phyloP scores from a whole-genome alignment of 2,113 vertebrate genomes.

The Psilopsiagon aymara region DNA sequence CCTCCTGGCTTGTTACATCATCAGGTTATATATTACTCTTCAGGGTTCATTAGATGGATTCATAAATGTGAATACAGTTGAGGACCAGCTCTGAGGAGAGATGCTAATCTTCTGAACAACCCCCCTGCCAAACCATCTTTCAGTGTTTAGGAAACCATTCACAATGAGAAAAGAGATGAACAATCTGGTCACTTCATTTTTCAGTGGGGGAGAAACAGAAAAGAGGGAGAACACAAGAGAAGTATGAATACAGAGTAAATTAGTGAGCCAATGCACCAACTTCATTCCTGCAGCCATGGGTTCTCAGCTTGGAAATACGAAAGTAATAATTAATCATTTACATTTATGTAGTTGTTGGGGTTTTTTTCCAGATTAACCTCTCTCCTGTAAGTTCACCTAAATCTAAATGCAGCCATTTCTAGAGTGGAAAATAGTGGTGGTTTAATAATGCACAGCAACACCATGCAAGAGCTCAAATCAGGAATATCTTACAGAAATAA shows the following conservation, averaged over 20 bases:
- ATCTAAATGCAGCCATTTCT: slow-evolving; percentile 20
- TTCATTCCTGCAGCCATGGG: not conserved
- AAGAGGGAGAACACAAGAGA: not conserved
- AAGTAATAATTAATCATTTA: not conserved
- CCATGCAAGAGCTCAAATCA: not conserved
- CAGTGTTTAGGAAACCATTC: not conserved
- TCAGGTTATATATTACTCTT: not conserved
- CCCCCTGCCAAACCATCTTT: not conserved
- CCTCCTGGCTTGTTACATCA: not conserved
- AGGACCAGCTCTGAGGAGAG: not conserved
- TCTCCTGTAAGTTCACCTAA: not conserved
- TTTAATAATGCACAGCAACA: slow-evolving; percentile 40
- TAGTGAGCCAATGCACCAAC: not conserved
- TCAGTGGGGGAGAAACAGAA: not conserved
- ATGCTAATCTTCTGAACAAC: not conserved
- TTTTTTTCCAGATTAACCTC: slow-evolving; percentile 1
- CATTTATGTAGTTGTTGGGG: not conserved
- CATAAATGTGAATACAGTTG: slow-evolving; percentile 22
- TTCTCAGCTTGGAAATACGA: not conserved
- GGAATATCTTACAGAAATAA: slow-evolving; percentile 4
- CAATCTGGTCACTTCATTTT: not conserved
- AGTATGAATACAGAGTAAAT: not conserved
- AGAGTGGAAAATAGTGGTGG: not conserved
- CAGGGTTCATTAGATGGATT: slow-evolving; percentile 4
- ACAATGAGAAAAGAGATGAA: not conserved